These are phyloP conservation scores for Riparia riparia DNA, from an alignment of 2,113 vertebrate species.

Conservation along the genomic window DNA sequence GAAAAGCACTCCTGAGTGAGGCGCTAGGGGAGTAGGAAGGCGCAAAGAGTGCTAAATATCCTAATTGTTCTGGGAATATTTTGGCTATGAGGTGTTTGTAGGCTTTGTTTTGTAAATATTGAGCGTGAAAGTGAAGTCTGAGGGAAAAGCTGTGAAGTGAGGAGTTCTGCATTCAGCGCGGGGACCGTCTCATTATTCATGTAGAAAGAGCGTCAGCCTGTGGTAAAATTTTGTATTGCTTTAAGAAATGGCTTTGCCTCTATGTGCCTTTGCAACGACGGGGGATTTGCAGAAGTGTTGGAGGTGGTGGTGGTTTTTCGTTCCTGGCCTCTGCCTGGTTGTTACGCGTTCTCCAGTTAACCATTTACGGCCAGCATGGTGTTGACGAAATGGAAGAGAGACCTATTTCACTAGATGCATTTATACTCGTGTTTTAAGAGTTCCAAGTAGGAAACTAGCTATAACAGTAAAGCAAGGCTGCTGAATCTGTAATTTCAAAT, in stretches of 20 bases:
- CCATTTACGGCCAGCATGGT: not conserved
- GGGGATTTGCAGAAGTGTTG: not conserved
- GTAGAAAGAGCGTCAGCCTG: slow-evolving; percentile 85
- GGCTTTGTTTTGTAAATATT: slow-evolving; percentile 28
- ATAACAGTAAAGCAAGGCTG: not conserved
- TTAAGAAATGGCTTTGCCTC: slow-evolving; percentile 32
- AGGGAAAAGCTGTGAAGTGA: slow-evolving; percentile 56
- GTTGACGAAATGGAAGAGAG: not conserved
- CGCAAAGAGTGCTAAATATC: not conserved
- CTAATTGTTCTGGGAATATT: not conserved
- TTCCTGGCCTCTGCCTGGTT: not conserved
- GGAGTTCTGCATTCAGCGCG: slow-evolving; percentile 11
- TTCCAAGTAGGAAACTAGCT: not conserved
- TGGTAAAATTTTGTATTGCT: slow-evolving; percentile 80
- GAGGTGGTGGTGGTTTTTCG: slow-evolving; percentile 34
- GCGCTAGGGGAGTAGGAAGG: not conserved
- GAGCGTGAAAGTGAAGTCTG: slow-evolving; percentile 48
- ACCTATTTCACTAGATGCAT: not conserved
- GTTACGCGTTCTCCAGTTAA: not conserved
- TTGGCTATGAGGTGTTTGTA: not conserved
- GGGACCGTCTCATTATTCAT: slow-evolving; percentile 69
- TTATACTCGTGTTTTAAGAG: not conserved
- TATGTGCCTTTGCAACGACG: not conserved
- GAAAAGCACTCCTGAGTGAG: rapidly evolving
- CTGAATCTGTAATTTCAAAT: not conserved